These are phyloP conservation scores for Steinernema hermaphroditum DNA, from an alignment of 2,888 invertebrate species.

Conservation along the genomic window DNA sequence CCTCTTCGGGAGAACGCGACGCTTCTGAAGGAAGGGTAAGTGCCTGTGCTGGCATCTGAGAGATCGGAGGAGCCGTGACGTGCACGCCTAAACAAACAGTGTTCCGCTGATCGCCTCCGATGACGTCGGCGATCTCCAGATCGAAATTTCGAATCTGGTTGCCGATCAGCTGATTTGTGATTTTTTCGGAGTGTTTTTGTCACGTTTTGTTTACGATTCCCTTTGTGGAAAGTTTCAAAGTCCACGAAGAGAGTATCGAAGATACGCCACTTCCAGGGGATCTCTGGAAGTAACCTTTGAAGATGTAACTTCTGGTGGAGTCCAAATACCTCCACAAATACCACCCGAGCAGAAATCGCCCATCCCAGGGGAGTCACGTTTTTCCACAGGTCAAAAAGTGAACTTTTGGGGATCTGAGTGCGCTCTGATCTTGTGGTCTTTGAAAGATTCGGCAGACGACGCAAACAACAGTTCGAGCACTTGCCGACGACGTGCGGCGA, in stretches of 20 bases:
- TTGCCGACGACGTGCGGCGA: not conserved
- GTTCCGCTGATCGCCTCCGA: not conserved
- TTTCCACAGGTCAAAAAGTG: no score
- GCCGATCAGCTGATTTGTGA: not conserved
- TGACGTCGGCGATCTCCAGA: not conserved
- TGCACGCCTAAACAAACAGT: conserved; percentile 6
- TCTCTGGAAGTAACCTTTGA: no score
- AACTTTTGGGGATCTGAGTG: no score
- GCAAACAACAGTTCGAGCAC: not conserved
- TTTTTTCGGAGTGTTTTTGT: not conserved
- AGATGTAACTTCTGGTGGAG: no score
- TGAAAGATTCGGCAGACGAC: no score
- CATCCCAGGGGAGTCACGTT: no score
- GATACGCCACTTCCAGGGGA: no score
- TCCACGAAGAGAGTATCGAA: no score
- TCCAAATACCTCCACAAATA: no score
- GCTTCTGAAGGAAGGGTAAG: conserved; percentile 15
- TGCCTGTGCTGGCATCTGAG: not conserved
- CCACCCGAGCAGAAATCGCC: no score
- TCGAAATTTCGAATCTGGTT: not conserved
- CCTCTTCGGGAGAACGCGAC: conserved; percentile 13
- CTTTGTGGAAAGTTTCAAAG: no score
- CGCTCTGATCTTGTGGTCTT: no score
- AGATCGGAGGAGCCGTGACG: not conserved
- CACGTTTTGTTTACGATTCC: not conserved